Evolutionary conservation across 2,797 vertebrate species (phyloP).

Genomic region (Lithobates pipiens): DNA sequence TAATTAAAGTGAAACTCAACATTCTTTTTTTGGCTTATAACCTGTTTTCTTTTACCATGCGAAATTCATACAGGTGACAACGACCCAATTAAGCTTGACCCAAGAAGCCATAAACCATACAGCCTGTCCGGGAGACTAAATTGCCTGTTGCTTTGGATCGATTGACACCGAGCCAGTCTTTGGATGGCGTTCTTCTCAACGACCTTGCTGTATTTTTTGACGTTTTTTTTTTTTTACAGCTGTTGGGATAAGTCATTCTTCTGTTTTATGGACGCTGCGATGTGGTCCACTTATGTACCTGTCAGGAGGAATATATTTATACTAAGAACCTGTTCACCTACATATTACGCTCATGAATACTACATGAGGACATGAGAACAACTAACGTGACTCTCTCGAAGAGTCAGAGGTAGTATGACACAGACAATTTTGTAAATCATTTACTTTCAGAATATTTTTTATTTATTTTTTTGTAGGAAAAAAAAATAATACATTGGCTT

Average conservation of each 20-base stretch:
- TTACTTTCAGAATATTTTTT: not conserved
- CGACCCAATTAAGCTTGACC: slow-evolving; percentile 72
- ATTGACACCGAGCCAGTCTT: slow-evolving; percentile 57
- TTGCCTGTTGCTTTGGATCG: slow-evolving; percentile 47
- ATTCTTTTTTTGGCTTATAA: slow-evolving; percentile 30
- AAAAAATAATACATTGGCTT: no score
- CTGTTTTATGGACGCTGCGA: slow-evolving; percentile 49
- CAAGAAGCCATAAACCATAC: slow-evolving; percentile 72
- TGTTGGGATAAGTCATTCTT: slow-evolving; percentile 28
- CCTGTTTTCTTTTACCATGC: slow-evolving; percentile 39
- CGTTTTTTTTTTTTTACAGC: slow-evolving; percentile 46
- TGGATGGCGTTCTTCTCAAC: slow-evolving; percentile 31
- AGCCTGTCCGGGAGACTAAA: slow-evolving; percentile 42
- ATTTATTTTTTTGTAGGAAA: no score
- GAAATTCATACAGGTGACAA: slow-evolving; percentile 72
- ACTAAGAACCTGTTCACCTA: slow-evolving; percentile 17
- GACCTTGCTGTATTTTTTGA: slow-evolving; percentile 30
- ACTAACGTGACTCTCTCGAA: not conserved
- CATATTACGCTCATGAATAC: slow-evolving; percentile 32
- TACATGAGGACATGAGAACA: slow-evolving; percentile 25
- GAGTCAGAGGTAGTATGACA: not conserved
- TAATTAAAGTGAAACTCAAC: slow-evolving; percentile 46
- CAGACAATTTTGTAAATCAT: slow-evolving; percentile 16
- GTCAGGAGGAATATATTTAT: slow-evolving; percentile 53
- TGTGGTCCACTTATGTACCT: slow-evolving; percentile 55